These are phyloP conservation scores for Tuberolachnus salignus DNA, from an alignment of 2,888 invertebrate species.

Conservation along the genomic window DNA sequence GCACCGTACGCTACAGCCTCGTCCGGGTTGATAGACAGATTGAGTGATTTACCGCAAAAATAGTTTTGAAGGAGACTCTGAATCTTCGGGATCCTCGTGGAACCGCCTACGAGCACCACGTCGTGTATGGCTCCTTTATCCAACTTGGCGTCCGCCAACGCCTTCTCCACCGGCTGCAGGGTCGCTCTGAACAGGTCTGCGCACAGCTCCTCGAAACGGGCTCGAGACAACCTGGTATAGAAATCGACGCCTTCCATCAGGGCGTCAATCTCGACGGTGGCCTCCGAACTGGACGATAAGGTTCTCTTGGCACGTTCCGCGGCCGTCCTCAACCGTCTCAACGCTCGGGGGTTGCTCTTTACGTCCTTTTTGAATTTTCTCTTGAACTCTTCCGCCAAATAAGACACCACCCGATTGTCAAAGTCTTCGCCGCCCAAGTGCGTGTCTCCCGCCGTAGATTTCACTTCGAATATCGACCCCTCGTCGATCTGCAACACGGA, in stretches of 20 bases:
- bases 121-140: conserved; percentile 78
- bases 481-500: conserved; percentile 79
- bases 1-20: conserved; percentile 85
- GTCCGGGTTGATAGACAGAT: conserved; percentile 75
- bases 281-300: conserved; percentile 66
- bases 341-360: too few relatives aligned
- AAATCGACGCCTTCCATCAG: conserved; percentile 65
- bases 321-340: conserved; percentile 67
- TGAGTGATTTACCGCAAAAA: conserved; percentile 71
- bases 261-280: conserved; percentile 66
- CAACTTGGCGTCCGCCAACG: conserved; percentile 77
- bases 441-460: too few relatives aligned
- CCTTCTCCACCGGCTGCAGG: too few relatives aligned
- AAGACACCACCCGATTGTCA: too few relatives aligned
- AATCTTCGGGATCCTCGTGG: conserved; percentile 79
- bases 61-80: conserved; percentile 76
- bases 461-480: conserved; percentile 27
- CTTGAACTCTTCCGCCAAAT: too few relatives aligned
- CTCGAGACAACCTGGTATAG: conserved; percentile 75
- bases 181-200: conserved; percentile 75
- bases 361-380: too few relatives aligned
- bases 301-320: conserved; percentile 67
- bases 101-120: conserved; percentile 81
- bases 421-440: too few relatives aligned
- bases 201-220: conserved; percentile 78